Base-by-base conservation (phyloP, 2,797 vertebrate genomes). In the Eulemur mongoz region DNA sequence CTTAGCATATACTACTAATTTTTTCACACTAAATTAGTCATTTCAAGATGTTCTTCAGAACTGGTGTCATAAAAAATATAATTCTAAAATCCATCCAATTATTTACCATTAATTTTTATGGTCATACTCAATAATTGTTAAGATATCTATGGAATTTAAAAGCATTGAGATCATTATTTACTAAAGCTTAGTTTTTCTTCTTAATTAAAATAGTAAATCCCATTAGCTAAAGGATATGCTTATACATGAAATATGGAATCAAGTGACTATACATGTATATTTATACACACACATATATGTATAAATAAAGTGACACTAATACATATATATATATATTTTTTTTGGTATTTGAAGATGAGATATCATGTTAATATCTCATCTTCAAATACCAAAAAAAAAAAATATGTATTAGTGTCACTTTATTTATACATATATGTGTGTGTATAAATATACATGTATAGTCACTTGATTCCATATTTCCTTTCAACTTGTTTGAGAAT, bases 1-100 rank as follows among this genome's bases (percentile, higher is more conserved):
- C 20, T 94, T 93, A 93, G 15, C 10, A 61, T 32, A 81, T 82
- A 40, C 67, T 96, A 93, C 65, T 96, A 97, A 97, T 94, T 97
- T 81, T 73, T 98, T 97, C 73, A 93, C 27, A 89, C 91, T 86
- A 87, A 90, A 88, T 93, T 54, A 85, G 65, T 17, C 7, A 52
- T 43, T 1, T 7, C 5, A 89, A 69, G 38, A 30, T 65, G 88
- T 91, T 93, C 54, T 92, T 22, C 65, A 94, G 63, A 91, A 75
- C 35, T 52, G 1, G 23, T 7, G 25, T 25, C 38, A 92, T 93
- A 69, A 75, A 95, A 9, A 83, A 96, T 94, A 89, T 61, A 86
- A 69, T 69, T 80, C 59, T 96, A 95, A 94, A 95, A 93, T 90
- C 87, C 67, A 97, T 95, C n/a, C 57, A 93, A 22, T 48, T 82